Evolutionary conservation across 2,888 invertebrate genomes (phyloP), one percentile per base, ranked within the genome.

Genomic region (Deilephila elpenor): DNA sequence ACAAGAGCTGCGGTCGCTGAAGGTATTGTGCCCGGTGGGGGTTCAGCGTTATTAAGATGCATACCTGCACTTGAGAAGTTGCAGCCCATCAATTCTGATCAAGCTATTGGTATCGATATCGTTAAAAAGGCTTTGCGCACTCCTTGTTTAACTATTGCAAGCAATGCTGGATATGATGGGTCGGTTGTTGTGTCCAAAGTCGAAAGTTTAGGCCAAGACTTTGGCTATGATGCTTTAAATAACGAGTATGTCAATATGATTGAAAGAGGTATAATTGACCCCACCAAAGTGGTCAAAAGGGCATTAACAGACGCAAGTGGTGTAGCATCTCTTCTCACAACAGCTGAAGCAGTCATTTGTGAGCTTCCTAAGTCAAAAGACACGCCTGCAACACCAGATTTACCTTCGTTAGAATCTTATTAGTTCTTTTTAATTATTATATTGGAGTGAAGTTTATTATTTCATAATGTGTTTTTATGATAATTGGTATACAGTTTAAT

Each of bases 21-120:
- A 94, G 99, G 99, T 70, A 98, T 99, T 86, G 99, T 99, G 77
- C 98, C 99, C 74, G 99, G 99, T 76, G 99, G 99, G 89, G 98
- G 98, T 74, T 96, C 97, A 79, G 99, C 99, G 67, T 95, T 99
- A 20, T 91, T 99, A 37, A 95, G 98, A 78, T 98, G 98, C 89
- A 96, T 98, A 74, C 96, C 97, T 62, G 92, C 95, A 59, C 92
- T 99, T 51, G 96, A 97, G 7, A 86, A 84, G 5, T 83, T 98
- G 5, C 95, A 96, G 76, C 91, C 96, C 1, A 86, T 89, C 11
- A 98, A 98, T 88, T 89, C 92, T 7, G 98, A 99, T 88, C 98
- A 98, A 90, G 96, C 96, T 80, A 96, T 84, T 64, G 94, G 98
- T 75, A 96, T 99, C 79, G 96, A 97, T 74, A 98, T 99, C 78